phyloP scores from a whole-genome alignment of 1,140 invertebrate genomes.

The Lasioglossum albipes region DNA sequence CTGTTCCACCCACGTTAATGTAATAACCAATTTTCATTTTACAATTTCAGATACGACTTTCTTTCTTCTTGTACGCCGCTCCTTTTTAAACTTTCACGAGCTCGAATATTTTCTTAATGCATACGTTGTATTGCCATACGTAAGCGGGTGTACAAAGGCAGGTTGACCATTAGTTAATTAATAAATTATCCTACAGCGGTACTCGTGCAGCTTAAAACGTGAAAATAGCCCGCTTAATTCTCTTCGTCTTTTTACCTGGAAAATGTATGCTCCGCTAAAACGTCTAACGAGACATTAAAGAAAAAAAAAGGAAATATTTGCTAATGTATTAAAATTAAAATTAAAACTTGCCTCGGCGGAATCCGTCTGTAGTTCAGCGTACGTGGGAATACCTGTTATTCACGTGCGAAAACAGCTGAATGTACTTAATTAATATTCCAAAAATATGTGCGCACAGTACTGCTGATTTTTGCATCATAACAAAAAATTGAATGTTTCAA shows the following conservation, averaged over 20 bases:
- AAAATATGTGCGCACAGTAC: too few species aligned
- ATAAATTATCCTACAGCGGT: constrained; percentile 44
- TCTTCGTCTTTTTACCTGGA: constrained; percentile 5
- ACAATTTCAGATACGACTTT: neutral
- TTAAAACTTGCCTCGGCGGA: neutral
- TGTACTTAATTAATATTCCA: too few species aligned
- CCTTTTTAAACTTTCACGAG: neutral
- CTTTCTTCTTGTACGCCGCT: too few species aligned
- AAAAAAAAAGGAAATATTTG: constrained; percentile 29
- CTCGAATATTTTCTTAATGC: neutral
- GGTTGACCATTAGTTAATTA: constrained; percentile 56
- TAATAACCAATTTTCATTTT: neutral
- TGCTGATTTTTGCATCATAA: too few species aligned
- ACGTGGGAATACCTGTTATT: too few species aligned
- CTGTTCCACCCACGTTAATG: too few species aligned
- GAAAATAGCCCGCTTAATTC: constrained; percentile 42
- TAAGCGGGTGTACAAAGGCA: neutral
- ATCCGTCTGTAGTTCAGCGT: too few species aligned
- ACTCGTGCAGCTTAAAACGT: constrained; percentile 30
- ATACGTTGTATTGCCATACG: neutral
- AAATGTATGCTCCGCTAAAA: neutral
- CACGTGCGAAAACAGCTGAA: too few species aligned
- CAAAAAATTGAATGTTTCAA: too few species aligned
- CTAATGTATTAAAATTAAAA: neutral
- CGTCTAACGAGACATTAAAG: neutral